Evolutionary conservation across 2,797 vertebrate species (phyloP), one percentile per base, ranked within the genome.

Genomic region (Meriones psammophilus): DNA sequence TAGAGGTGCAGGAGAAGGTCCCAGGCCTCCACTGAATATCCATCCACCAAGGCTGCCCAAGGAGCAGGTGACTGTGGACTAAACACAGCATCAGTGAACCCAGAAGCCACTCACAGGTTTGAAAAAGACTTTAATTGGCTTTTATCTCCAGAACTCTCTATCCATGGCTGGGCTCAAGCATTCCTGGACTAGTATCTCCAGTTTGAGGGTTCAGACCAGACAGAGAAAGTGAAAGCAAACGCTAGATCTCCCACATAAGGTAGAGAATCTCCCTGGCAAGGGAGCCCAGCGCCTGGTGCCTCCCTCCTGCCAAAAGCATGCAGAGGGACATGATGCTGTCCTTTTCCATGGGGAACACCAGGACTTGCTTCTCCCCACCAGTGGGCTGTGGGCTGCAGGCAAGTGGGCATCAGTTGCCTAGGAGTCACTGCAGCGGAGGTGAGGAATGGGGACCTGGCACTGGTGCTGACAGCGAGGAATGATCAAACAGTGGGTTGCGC

Each of bases 401-500:
- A 73, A n/a, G 42, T 60, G 56, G 33, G 56, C 60, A 28, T 9
- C 3, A 0, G 80, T 10, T 50, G 50, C 28, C 76, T 74, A 28
- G 12, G 1, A 26, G 83, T 96, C 96, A 95, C 80, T 94, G 96
- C 30, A 62, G 90, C 1, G 78, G 54, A 0, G 94, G 17, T 0
- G 85, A 60, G 1, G 77, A 69, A 50, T 46, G 5, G 1, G 64
- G 97, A 95, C 97, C 98, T 97, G 96, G 96, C 76, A 58, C 69
- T 10, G 99, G 98, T n/a, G 98, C 97, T 9, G 99, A 98, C 91
- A 99, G 98, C 30, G 99, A 99, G 77, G 99, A 98, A 96, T 99
- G 99, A 0, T 99, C 99, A 54, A 99, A 99, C 89, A 99, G 98
- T 0, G 99, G 99, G 97, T 99, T 99, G 97, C 99, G 99, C 97